phyloP scores from a whole-genome alignment of 2,888 invertebrate genomes.

The Philhelius pedissequus region DNA sequence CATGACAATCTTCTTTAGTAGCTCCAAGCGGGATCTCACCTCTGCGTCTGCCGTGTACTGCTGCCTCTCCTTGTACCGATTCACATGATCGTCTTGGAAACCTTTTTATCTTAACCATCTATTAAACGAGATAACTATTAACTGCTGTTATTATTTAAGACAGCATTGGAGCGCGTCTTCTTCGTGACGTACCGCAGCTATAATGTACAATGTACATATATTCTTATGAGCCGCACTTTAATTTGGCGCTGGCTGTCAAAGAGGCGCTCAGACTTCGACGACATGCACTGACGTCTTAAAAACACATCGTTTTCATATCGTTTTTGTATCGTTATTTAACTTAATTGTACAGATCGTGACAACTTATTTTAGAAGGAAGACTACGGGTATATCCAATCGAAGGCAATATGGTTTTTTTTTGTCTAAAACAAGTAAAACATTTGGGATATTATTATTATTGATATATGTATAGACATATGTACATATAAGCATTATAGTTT shows the following conservation, averaged over 20 bases:
- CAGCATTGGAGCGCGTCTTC: constrained; percentile 48
- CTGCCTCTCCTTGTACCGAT: constrained; percentile 60
- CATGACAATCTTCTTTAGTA: constrained; percentile 45
- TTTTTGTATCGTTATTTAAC: constrained; percentile 67
- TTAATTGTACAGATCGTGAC: constrained; percentile 69
- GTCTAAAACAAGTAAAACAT: not conserved
- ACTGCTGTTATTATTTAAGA: constrained; percentile 56
- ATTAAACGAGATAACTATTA: constrained; percentile 65
- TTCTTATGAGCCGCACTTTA: constrained; percentile 43
- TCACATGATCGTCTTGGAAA: constrained; percentile 64
- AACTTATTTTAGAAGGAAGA: constrained; percentile 56
- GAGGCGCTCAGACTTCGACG: constrained; percentile 43
- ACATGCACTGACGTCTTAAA: constrained; percentile 61
- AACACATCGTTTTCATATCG: constrained; percentile 67
- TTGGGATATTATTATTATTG: constrained; percentile 42
- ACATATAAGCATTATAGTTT: not conserved
- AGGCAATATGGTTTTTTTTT: not conserved
- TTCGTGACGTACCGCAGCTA: constrained; percentile 23
- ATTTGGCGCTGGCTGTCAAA: constrained; percentile 58
- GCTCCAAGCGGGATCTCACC: constrained; percentile 10
- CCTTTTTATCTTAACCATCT: constrained; percentile 58
- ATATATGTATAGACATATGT: not conserved
- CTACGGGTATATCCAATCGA: not conserved
- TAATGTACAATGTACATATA: not conserved
- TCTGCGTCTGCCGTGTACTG: not conserved